Evolutionary conservation across 2,797 vertebrate genomes (phyloP), one percentile per base, ranked within the genome.

Genomic region (Sebastes variabilis): DNA sequence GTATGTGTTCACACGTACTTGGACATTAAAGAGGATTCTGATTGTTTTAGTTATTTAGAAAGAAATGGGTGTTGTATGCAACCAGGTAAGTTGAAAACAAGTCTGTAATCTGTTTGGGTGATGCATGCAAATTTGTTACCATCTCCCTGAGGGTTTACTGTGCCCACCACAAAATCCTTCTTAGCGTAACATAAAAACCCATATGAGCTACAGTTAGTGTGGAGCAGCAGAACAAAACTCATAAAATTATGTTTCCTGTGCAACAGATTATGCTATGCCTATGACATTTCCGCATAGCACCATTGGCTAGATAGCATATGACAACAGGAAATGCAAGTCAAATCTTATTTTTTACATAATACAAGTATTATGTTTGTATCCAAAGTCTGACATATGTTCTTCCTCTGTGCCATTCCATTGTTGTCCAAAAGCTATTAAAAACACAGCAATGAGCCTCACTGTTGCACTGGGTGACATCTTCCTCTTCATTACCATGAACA

Each of bases 351-450:
- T 59, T 59, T 22, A 30, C 58, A 20, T 30, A 5, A 60, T 0
- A 60, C 16, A 60, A 20, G 59, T 32, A 60, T 60, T 62, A n/a
- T 62, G 30, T 34, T 9, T 62, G 32, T 61, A n/a, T 61, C 59
- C 42, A 32, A 18, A 32, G 18, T 0, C 59, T 61, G 30, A 61
- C 20, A 8, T 22, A 59, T 27, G 0, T 34, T 62, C 30, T 34
- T 34, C 60, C 30, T 1, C 30, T 62, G 30, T 34, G 10, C 29
- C 29, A 61, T 20, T 62, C n/a, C 6, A 62, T 62, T 62, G 58
- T 61, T 61, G 59, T 61, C 3, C 59, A 61, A 62, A 62, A 62
- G 0, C 60, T 22, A 24, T 36, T n/a, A n/a, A 14, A 16, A 64
- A 38, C 10, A n/a, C 18, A 30, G 10, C 55, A 46, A 46, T 46